phyloP scores from a whole-genome alignment of 2,113 vertebrate species.

The Spea bombifrons region DNA sequence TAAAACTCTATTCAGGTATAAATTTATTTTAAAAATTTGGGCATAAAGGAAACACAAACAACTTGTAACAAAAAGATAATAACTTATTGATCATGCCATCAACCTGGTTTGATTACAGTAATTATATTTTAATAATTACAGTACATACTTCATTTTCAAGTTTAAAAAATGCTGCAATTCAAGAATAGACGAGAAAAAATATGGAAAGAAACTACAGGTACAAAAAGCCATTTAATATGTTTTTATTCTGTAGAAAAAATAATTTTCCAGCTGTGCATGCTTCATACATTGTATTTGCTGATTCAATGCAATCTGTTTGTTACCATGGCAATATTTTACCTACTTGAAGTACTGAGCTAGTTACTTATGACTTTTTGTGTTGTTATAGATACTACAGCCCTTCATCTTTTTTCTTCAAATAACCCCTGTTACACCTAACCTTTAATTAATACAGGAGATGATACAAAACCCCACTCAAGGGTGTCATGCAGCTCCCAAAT shows the following conservation, averaged over 20 bases:
- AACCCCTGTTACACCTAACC: background rate
- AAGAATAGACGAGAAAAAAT: background rate
- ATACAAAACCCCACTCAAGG: background rate
- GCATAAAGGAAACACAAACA: too few relatives aligned
- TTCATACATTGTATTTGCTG: conserved; percentile 21
- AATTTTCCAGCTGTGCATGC: conserved; percentile 23
- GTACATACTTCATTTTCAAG: background rate
- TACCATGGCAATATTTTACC: conserved; percentile 36
- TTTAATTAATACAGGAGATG: conserved; percentile 6
- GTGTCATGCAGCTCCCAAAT: background rate
- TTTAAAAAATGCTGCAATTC: background rate
- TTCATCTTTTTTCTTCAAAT: conserved; percentile 2
- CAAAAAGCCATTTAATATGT: conserved; percentile 13
- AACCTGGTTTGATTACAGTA: background rate
- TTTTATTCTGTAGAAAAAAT: conserved; percentile 23
- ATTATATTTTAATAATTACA: background rate
- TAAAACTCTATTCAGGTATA: too few relatives aligned
- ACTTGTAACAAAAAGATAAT: background rate
- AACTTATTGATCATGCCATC: background rate
- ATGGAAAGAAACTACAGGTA: background rate
- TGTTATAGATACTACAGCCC: background rate
- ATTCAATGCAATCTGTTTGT: conserved; percentile 33
- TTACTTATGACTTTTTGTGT: conserved; percentile 3
- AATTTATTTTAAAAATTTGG: too few relatives aligned
- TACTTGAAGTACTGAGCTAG: conserved; percentile 3